phyloP scores from a whole-genome alignment of 2,888 invertebrate genomes.

The Dryococelus australis region DNA sequence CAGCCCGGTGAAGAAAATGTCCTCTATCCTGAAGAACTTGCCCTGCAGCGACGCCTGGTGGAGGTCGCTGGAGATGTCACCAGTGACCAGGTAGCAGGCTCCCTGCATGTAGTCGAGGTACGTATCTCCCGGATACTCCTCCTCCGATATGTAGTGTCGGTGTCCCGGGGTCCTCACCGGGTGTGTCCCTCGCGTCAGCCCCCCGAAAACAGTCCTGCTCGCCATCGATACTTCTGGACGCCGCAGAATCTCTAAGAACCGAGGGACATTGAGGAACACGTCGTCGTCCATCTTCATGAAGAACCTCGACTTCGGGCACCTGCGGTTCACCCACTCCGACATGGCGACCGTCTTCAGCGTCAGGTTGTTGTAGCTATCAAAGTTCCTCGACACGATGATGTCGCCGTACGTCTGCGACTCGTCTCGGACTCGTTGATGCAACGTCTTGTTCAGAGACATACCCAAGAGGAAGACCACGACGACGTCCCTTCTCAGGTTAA shows the following conservation, averaged over 20 bases:
- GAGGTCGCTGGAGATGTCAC: conserved; percentile 74
- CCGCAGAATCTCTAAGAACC: conserved; percentile 71
- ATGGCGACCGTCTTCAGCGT: conserved; percentile 84
- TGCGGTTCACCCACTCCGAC: conserved; percentile 80
- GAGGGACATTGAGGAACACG: conserved; percentile 85
- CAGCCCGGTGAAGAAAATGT: conserved; percentile 91
- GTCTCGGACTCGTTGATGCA: conserved; percentile 53
- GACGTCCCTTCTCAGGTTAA: conserved; percentile 66
- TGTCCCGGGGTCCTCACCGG: conserved; percentile 84
- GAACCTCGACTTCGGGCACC: conserved; percentile 76
- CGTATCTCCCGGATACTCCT: conserved; percentile 74
- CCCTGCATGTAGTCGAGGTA: conserved; percentile 95
- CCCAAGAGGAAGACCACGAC: conserved; percentile 75
- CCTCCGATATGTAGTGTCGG: conserved; percentile 85
- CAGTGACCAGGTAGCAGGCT: conserved; percentile 86
- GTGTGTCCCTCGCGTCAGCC: conserved; percentile 80
- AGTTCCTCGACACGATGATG: conserved; percentile 74
- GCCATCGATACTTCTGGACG: neutral
- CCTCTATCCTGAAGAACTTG: conserved; percentile 85
- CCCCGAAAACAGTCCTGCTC: neutral
- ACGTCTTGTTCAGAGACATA: conserved; percentile 55
- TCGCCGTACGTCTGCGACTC: conserved; percentile 80
- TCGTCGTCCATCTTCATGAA: conserved; percentile 88
- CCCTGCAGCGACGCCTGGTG: conserved; percentile 73
- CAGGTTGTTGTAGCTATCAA: conserved; percentile 83